A percentile compares a stretch with the other conserved stretches of the same genome.
phyloP scores from a whole-genome alignment of 2,888 invertebrate genomes.

The Argyresthia albistria region DNA sequence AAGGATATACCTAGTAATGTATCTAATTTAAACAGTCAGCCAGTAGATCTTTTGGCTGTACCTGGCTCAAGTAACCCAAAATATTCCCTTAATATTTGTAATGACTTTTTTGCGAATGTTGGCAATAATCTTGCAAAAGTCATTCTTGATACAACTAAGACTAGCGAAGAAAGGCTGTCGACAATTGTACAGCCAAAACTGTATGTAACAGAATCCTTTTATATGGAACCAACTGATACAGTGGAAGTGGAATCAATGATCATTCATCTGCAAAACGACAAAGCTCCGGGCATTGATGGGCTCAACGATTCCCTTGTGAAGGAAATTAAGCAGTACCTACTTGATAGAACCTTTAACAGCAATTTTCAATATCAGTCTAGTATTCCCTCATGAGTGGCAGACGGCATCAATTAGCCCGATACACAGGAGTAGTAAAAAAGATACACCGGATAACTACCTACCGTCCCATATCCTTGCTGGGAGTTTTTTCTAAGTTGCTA shows the following conservation, averaged over 20 bases:
- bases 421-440: constrained; percentile 1
- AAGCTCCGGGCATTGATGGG: not conserved
- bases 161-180: not conserved
- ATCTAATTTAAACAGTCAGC: not conserved
- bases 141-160: not conserved
- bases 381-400: constrained; percentile 3
- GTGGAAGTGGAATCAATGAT: too few species aligned
- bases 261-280: not conserved
- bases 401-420: not conserved
- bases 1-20: not conserved
- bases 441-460: not conserved
- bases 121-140: not conserved
- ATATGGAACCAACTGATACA: not conserved
- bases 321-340: not conserved
- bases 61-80: not conserved
- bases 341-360: not conserved
- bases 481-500: constrained; percentile 1
- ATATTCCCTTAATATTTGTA: not conserved
- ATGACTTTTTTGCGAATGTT: not conserved
- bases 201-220: not conserved
- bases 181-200: not conserved
- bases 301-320: not conserved
- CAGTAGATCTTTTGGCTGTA: not conserved
- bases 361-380: not conserved
- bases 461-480: constrained; percentile 4